Evolutionary conservation across 2,113 vertebrate genomes (phyloP), one percentile per base, ranked within the genome.

Genomic region (Synodontis membranacea): DNA sequence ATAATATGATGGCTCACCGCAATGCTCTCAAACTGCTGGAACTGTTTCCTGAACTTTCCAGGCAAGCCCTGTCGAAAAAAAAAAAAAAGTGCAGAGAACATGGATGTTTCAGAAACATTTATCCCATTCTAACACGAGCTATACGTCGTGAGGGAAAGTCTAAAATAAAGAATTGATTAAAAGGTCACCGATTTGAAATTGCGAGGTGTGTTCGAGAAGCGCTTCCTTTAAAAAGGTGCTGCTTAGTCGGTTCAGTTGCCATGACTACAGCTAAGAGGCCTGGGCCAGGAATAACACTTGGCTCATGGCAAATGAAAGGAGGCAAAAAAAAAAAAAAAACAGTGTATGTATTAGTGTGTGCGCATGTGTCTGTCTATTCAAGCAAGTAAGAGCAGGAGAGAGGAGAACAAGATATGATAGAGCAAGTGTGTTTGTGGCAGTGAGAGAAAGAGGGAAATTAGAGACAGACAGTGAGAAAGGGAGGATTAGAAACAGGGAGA

Each of bases 1-100:
- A 23, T 54, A 37, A 80, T 54, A 58, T 42, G 81, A 52, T 50
- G 81, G 92, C 97, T 97, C 91, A 98, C 98, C 64, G 97, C 97
- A 50, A 96, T 91, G 89, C 96, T 96, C 93, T 99, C 98, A 34
- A 99, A 98, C 94, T 97, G 97, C 90, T 97, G 96, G 86, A 98
- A 99, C 88, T 98, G 95, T 89, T 98, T 98, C 94, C 97, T 97
- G 93, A 98, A 99, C 91, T 99, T 99, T 85, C 97, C 97, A 0
- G 98, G 98, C 64, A 99, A 95, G 86, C 98, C 98, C 98, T 99
- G 94, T 37, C 89, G 92, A 87, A 89, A 72, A 90, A 88, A 21
- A 60, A 66, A 87, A 86, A 58, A 64, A 86, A 46, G 52, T 8
- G 84, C 37, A 88, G 34, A 88, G 58, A 64, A 46, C 19, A 28